phyloP scores from a whole-genome alignment of 2,113 vertebrate species.

The Xenopus borealis region DNA sequence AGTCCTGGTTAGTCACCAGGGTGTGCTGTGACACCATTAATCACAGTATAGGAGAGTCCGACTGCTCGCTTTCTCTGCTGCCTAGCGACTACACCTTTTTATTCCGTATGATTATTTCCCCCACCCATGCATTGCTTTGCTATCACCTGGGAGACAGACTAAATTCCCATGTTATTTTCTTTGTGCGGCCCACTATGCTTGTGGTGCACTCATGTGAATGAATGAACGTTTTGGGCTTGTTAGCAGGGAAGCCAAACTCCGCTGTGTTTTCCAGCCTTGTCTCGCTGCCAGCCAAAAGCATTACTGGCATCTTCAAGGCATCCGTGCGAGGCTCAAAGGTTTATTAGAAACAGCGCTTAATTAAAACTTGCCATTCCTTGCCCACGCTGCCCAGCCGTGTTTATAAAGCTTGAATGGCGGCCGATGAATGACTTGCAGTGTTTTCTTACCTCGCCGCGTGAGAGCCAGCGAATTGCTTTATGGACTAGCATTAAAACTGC shows the following conservation, averaged over 20 bases:
- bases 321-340: conserved; percentile 42
- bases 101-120: neutral
- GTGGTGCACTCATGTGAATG: conserved; percentile 46
- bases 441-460: neutral
- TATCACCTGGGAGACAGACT: conserved; percentile 62
- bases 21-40: conserved; percentile 80
- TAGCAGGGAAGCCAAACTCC: conserved; percentile 50
- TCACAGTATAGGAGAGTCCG: conserved; percentile 41
- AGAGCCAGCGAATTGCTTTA: neutral
- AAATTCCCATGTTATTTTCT: conserved; percentile 61
- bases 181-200: conserved; percentile 54
- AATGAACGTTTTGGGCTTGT: conserved; percentile 54
- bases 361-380: conserved; percentile 52
- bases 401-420: conserved; percentile 38
- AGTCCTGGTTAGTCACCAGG: conserved; percentile 64
- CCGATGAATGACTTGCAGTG: conserved; percentile 7
- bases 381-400: conserved; percentile 13
- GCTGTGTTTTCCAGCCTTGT: conserved; percentile 23
- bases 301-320: conserved; percentile 52
- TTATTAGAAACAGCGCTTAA: conserved; percentile 55
- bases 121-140: conserved; percentile 53
- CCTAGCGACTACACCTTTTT: conserved; percentile 50
- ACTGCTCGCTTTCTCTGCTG: conserved; percentile 23
- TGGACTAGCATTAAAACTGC: neutral
- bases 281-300: conserved; percentile 24